Percentiles rank a stretch among this genome's conserved stretches.
phyloP scores from a whole-genome alignment of 2,888 invertebrate genomes.

The Sinodicranocentrus sp. region DNA sequence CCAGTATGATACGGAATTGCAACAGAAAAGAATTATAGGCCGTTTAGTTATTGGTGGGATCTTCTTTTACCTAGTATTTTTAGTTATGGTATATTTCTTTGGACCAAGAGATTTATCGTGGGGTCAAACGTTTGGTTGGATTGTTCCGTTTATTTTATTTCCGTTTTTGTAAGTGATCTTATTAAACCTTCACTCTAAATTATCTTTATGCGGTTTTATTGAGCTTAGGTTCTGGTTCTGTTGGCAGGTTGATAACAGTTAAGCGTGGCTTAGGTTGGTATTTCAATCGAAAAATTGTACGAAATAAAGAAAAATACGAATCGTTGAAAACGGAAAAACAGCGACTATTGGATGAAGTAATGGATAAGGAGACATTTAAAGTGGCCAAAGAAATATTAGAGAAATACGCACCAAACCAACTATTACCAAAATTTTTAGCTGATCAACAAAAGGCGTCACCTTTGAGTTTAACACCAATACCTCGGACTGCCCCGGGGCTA shows the following conservation, averaged over 20 bases:
- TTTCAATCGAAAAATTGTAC: slow-evolving; percentile 89
- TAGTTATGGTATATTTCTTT: slow-evolving; percentile 87
- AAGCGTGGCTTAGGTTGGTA: slow-evolving; percentile 92
- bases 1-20: slow-evolving; percentile 88
- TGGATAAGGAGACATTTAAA: slow-evolving; percentile 98
- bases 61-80: slow-evolving; percentile 83
- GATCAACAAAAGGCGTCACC: slow-evolving; percentile 69
- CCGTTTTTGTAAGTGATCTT: slow-evolving; percentile 87
- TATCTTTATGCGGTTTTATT: background rate
- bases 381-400: slow-evolving; percentile 93
- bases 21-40: slow-evolving; percentile 89
- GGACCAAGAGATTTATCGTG: slow-evolving; percentile 88
- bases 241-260: slow-evolving; percentile 85
- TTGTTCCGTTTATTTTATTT: slow-evolving; percentile 88
- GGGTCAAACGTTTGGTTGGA: slow-evolving; percentile 85
- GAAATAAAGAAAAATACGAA: slow-evolving; percentile 86
- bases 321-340: slow-evolving; percentile 89
- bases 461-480: slow-evolving; percentile 59
- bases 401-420: slow-evolving; percentile 87
- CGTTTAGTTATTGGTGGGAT: slow-evolving; percentile 84
- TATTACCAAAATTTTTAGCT: slow-evolving; percentile 77
- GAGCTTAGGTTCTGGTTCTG: slow-evolving; percentile 25
- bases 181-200: background rate
- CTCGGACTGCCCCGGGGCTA: slow-evolving; percentile 58
- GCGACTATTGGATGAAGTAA: slow-evolving; percentile 94